Evolutionary conservation across 2,888 invertebrate species (phyloP).

Genomic region (Sabatieria punctata): DNA sequence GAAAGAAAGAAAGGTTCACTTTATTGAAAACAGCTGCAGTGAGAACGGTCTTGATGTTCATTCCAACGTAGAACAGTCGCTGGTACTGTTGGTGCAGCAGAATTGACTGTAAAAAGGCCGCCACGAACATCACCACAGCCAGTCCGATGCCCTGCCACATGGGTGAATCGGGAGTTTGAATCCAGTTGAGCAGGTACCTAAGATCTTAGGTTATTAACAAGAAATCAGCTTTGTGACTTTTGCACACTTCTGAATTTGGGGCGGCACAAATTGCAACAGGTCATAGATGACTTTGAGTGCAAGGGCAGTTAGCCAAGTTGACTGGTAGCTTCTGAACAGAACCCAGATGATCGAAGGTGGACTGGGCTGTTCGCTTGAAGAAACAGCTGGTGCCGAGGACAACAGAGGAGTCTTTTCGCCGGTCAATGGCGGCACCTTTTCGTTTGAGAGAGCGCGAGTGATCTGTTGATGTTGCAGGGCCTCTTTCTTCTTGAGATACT

Average conservation of each 20-base stretch:
- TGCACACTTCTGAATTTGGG: conserved; percentile 66
- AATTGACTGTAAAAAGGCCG: conserved; percentile 61
- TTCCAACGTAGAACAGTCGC: conserved; percentile 56
- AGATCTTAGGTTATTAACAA: no score
- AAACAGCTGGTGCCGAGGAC: no score
- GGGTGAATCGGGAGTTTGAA: not conserved
- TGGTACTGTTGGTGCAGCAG: conserved; percentile 77
- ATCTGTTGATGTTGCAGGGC: no score
- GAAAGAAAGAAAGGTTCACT: no score
- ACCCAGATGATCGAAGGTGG: conserved; percentile 64
- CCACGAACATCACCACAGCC: conserved; percentile 52
- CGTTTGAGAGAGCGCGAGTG: no score
- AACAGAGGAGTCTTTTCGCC: no score
- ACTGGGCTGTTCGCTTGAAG: no score
- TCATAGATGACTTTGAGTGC: not conserved
- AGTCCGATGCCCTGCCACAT: conserved; percentile 72
- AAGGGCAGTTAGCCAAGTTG: conserved; percentile 62
- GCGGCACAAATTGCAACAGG: conserved; percentile 60
- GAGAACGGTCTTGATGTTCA: conserved; percentile 47
- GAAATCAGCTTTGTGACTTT: no score
- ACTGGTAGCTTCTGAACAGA: conserved; percentile 63
- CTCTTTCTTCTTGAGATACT: no score
- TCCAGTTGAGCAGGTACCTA: conserved; percentile 28
- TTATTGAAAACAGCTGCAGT: conserved; percentile 27
- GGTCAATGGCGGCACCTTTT: no score